Conservation (phyloP, 2,888 invertebrate species). For the Crioceris asparagi region DNA sequence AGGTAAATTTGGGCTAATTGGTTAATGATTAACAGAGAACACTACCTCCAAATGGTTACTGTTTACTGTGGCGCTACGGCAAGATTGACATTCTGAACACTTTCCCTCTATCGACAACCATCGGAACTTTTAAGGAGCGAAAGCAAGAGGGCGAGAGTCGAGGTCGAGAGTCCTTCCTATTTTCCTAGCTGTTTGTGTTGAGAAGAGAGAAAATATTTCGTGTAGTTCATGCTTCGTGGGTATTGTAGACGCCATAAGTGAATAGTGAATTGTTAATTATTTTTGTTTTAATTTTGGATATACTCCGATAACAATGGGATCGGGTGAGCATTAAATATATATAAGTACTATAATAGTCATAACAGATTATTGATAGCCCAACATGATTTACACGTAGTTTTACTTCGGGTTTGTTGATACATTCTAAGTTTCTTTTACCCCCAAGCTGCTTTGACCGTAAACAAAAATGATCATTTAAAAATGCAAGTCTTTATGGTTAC, state of each 20-base stretch:
- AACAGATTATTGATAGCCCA: too few species aligned
- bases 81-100: too few species aligned
- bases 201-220: too few species aligned
- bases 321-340: slow-evolving; percentile 22
- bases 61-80: too few species aligned
- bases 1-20: too few species aligned
- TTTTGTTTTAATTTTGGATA: slow-evolving; percentile 22
- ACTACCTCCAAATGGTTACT: too few species aligned
- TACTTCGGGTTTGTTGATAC: neutral
- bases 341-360: slow-evolving; percentile 8
- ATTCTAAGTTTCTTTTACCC: slow-evolving; percentile 16
- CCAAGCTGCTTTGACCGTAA: slow-evolving; percentile 29
- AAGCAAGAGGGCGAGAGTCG: slow-evolving; percentile 2
- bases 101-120: too few species aligned
- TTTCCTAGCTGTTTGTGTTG: too few species aligned
- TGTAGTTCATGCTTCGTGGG: too few species aligned
- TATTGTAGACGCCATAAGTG: slow-evolving; percentile 29
- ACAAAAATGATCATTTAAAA: slow-evolving; percentile 13
- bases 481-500: too few species aligned
- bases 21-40: too few species aligned
- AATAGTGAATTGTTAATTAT: slow-evolving; percentile 18
- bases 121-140: neutral
- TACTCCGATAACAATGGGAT: slow-evolving; percentile 24
- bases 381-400: slow-evolving; percentile 17
- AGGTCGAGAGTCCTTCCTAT: too few species aligned